Evolutionary conservation across 2,113 vertebrate genomes (phyloP), one percentile per base, ranked within the genome.

Genomic region (Lepus timidus): DNA sequence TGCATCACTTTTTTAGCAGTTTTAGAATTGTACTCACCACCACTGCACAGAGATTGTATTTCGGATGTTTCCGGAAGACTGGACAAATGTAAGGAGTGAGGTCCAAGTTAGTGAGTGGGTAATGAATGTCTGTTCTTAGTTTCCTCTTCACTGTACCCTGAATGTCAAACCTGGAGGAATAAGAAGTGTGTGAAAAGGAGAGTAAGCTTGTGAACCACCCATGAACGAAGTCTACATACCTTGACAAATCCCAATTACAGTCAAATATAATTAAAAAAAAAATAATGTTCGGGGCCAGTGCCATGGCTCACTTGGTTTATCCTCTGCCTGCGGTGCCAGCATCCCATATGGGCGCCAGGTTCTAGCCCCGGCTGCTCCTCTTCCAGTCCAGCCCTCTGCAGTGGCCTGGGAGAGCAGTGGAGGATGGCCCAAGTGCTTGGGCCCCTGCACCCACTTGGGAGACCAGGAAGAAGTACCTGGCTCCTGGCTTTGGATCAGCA

Each of bases 11-110:
- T 90, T 84, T 44, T 27, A 68, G 49, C 23, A 87, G 7, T 67
- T 91, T 81, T 16, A 55, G 17, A 29, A 51, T 80, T 49, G 84
- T 87, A 97, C 99, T 99, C 95, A 99, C 99, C 99, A 99, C 98
- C 8, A 99, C 98, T 23, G 98, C 99, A 74, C 98, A 99, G 6
- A 99, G 97, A 73, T 96, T 98, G 96, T 99, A 99, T 78, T 95
- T 97, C 2, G 84, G 91, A 0, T 97, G 97, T 67, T 97, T 96
- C 67, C 61, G 85, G 55, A 94, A 95, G 11, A 81, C 22, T 10
- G 96, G 93, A 92, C 98, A 98, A 8, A 98, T 96, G 76, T 99
- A 99, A 9, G 98, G 98, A 33, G 97, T 97, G 71, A 99, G 98
- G 85, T 99, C 98, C 52, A 99, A 97, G 23, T 97, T 96, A 1